Evolutionary conservation across 2,113 vertebrate genomes (phyloP), one percentile per base, ranked within the genome.

Genomic region (Misgurnus anguillicaudatus): DNA sequence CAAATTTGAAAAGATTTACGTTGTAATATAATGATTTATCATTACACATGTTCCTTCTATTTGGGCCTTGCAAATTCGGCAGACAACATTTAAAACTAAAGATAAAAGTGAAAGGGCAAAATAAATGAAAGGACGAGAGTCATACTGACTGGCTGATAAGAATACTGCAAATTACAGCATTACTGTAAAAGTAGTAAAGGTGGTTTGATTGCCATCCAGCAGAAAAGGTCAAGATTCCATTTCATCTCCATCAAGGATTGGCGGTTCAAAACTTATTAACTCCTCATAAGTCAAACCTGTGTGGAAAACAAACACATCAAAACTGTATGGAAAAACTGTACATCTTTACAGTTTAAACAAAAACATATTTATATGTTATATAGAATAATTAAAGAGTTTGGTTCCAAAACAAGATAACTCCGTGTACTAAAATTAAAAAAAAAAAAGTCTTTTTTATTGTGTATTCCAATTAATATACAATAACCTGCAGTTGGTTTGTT

Each of bases 201-300:
- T 82, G 76, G 58, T 68, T 71, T 63, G 62, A 82, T 64, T 58
- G 80, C 39, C 16, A 68, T 73, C 47, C 11, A 19, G 21, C 69
- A 57, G n/a, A 66, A 19, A n/a, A 4, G 73, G 73, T 87, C 81
- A 64, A 86, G 93, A 97, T 82, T 98, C 96, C 94, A 98, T 98
- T 88, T 97, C 95, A 83, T 98, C 97, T 80, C 94, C 94, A 78
- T 98, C 96, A 58, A 96, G 94, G 9, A 93, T 90, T 0, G 94
- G 95, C 0, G 96, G 94, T 87, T 96, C 94, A 81, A 99, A 99
- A 88, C 94, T 96, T 83, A 95, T 84, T 53, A 98, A 87, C 89
- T 95, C 98, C 58, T 98, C 96, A 0, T 96, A 98, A 78, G 97
- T 99, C 90, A 98, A 91, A 85, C 94, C 98, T 99, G 87, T 62